Percentiles rank a stretch among this genome's conserved stretches.
Conservation (phyloP, 1,140 invertebrate species). For the Pinna nobilis region DNA sequence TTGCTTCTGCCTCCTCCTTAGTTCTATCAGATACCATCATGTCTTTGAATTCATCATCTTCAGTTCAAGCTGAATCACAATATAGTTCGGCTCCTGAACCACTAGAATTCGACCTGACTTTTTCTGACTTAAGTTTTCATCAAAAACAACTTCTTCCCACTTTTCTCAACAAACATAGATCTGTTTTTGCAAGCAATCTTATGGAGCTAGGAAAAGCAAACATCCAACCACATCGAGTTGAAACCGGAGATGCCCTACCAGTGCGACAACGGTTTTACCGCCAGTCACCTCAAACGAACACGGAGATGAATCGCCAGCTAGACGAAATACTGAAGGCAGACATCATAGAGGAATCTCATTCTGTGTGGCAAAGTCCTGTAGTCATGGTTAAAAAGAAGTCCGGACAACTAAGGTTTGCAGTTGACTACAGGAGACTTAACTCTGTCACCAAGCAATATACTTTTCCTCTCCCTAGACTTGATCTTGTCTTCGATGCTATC, state of each 20-base stretch:
- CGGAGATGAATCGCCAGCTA: slow-evolving; percentile 27
- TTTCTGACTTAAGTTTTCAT: slow-evolving; percentile 11
- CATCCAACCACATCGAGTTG: slow-evolving; percentile 21
- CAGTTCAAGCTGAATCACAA: neutral
- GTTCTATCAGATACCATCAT: neutral
- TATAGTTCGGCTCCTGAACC: neutral
- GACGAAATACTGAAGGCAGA: slow-evolving; percentile 31
- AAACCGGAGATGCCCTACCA: slow-evolving; percentile 28
- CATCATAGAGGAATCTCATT: slow-evolving; percentile 30
- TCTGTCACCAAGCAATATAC: slow-evolving; percentile 11
- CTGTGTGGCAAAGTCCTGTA: slow-evolving; percentile 43
- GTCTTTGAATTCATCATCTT: neutral
- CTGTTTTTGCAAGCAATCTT: slow-evolving; percentile 28
- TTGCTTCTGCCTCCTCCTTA: slow-evolving; percentile 8
- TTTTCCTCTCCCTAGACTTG: slow-evolving; percentile 36
- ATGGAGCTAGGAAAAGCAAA: slow-evolving; percentile 22
- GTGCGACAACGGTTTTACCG: slow-evolving; percentile 16
- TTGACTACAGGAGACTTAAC: slow-evolving; percentile 54
- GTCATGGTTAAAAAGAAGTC: slow-evolving; percentile 49
- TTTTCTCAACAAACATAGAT: slow-evolving; percentile 13
- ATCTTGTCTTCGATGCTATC: slow-evolving; percentile 42
- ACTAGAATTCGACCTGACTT: slow-evolving; percentile 24
- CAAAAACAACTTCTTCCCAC: slow-evolving; percentile 8
- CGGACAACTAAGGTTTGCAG: slow-evolving; percentile 41
- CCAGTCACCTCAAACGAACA: slow-evolving; percentile 6